These are phyloP conservation scores for Ligdia adustata DNA, from an alignment of 2,888 invertebrate genomes.

Conservation along the genomic window DNA sequence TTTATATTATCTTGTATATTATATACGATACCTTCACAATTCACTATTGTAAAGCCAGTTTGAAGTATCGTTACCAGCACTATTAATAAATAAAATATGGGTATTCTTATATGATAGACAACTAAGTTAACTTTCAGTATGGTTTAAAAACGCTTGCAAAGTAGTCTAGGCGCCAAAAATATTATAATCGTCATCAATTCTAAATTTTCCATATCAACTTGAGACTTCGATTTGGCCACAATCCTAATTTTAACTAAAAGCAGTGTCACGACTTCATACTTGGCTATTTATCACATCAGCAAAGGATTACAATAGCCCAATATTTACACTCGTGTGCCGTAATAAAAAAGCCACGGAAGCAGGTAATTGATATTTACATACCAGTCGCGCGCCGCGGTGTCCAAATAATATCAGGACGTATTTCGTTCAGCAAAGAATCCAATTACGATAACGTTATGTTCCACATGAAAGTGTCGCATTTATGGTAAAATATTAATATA, in stretches of 20 bases:
- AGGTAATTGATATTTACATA: slow-evolving; percentile 48
- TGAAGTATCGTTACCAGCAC: too few species aligned
- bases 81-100: too few species aligned
- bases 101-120: too few species aligned
- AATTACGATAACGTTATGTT: slow-evolving; percentile 83
- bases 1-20: too few species aligned
- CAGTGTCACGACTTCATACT: slow-evolving; percentile 10
- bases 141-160: too few species aligned
- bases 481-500: slow-evolving; percentile 84
- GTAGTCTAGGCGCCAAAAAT: too few species aligned
- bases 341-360: slow-evolving; percentile 41
- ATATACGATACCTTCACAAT: too few species aligned
- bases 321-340: slow-evolving; percentile 25
- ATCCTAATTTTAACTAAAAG: slow-evolving; percentile 14
- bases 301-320: slow-evolving; percentile 27
- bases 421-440: slow-evolving; percentile 76
- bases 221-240: too few species aligned
- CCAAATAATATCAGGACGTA: slow-evolving; percentile 53
- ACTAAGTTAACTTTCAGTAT: too few species aligned
- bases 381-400: slow-evolving; percentile 42
- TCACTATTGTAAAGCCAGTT: too few species aligned
- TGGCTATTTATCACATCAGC: slow-evolving; percentile 28
- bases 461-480: slow-evolving; percentile 82
- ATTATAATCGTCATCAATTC: too few species aligned
- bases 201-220: too few species aligned